Evolutionary conservation across 1,140 invertebrate genomes (phyloP), one percentile per base, ranked within the genome.

Genomic region (Brachionus sp.): DNA sequence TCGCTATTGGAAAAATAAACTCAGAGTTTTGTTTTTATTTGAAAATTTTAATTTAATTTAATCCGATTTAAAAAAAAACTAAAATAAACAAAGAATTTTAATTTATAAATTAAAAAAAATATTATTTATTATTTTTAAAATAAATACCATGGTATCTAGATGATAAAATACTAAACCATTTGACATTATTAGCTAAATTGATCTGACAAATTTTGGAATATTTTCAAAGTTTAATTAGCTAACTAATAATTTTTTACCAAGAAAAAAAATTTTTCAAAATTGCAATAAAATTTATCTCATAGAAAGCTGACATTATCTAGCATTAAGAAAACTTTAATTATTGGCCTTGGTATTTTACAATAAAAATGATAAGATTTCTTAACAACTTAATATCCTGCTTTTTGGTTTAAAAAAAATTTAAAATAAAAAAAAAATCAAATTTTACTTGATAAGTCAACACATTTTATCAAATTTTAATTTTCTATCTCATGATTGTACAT

Each of bases 1-100:
- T 57, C 50, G 50, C 50, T 57, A 19, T 57, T 57, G 3, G 16
- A 25, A 57, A 57, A 57, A 57, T 57, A 57, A 57, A 57, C 50
- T 57, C 50, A 57, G 50, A 57, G 50, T 57, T 57, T 57, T 57
- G 50, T 57, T 57, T 57, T 57, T 23, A 57, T 57, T 57, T 57
- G 5, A 57, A 57, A 57, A 57, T 57, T 57, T 19, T 57, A 19
- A 57, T 19, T 23, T 57, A 7, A 19, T 57, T 57, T 57, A 57
- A 57, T 57, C 50, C 50, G 5, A 25, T 23, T n/a, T 50, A 50
- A 13, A 50, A 16, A 57, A 57, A 29, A 53, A 6, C 50, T 57
- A 57, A 57, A 57, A 57, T 57, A 57, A 57, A 57, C 50, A 57
- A 19, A 19, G 19, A 57, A 16, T 57, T 57, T 57, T 57, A 57